Evolutionary conservation across 2,888 invertebrate species (phyloP).

Genomic region (Nephrotoma flavescens): DNA sequence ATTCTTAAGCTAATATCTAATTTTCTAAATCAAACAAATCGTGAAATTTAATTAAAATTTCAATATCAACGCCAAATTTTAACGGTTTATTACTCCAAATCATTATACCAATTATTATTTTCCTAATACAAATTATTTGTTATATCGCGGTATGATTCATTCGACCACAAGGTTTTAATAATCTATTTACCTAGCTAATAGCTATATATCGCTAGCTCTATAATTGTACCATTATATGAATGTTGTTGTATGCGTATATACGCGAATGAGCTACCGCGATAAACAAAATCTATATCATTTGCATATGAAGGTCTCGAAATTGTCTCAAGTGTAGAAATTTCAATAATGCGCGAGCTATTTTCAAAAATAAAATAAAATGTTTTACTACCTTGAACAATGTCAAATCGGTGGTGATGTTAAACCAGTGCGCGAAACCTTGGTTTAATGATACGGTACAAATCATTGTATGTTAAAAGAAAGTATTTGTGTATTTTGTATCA

Average conservation of each 20-base stretch:
- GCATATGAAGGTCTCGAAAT: neutral
- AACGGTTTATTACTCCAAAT: neutral
- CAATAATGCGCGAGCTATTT: neutral
- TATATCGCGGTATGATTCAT: neutral
- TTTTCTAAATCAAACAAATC: neutral
- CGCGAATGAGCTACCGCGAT: neutral
- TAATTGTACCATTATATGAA: neutral
- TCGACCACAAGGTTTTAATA: neutral
- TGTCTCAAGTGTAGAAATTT: neutral
- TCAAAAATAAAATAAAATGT: neutral
- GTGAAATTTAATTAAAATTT: neutral
- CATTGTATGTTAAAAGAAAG: too few relatives aligned
- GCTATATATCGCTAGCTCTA: neutral
- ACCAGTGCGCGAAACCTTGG: neutral
- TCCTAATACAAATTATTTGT: neutral
- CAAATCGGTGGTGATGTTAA: neutral
- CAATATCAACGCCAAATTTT: neutral
- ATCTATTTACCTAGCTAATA: neutral
- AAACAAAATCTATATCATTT: neutral
- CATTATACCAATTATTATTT: too few relatives aligned
- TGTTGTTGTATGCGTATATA: neutral
- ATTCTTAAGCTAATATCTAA: neutral
- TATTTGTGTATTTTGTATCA: too few relatives aligned
- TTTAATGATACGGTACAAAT: neutral
- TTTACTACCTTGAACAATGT: neutral